phyloP scores from a whole-genome alignment of 2,888 invertebrate genomes.

The Galeruca laticollis region DNA sequence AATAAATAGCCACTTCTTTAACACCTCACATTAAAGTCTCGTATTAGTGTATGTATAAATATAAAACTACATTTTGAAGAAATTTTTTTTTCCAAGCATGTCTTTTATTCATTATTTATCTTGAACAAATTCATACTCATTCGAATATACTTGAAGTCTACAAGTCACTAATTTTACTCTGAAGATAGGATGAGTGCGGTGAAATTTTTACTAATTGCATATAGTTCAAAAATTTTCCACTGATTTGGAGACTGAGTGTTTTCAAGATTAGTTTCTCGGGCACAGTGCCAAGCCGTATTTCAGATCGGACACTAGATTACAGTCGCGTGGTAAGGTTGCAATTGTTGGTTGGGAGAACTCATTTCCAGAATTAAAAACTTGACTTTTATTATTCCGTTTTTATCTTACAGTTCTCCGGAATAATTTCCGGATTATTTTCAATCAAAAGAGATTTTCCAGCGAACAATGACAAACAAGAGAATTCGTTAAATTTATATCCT shows the following conservation, averaged over 20 bases:
- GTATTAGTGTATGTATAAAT: no score
- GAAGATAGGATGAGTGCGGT: background rate
- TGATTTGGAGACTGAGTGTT: slow-evolving; percentile 28
- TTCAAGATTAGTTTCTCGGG: slow-evolving; percentile 31
- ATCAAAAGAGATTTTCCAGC: slow-evolving; percentile 23
- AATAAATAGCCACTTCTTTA: no score
- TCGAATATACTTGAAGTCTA: no score
- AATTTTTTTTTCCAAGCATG: no score
- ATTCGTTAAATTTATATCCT: slow-evolving; percentile 18
- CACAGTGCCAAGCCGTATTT: slow-evolving; percentile 29
- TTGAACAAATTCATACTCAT: background rate
- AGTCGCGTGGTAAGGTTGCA: slow-evolving; percentile 31
- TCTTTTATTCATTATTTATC: background rate
- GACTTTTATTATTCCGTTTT: slow-evolving; percentile 34
- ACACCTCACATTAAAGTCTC: no score
- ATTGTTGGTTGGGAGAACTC: slow-evolving; percentile 34
- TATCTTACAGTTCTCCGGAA: slow-evolving; percentile 26
- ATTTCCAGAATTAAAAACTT: slow-evolving; percentile 37
- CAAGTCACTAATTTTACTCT: background rate
- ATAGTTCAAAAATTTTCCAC: slow-evolving; percentile 9
- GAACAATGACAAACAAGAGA: slow-evolving; percentile 27
- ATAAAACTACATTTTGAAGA: no score
- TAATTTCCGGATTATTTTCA: slow-evolving; percentile 37
- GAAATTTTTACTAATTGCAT: background rate
- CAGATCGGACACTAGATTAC: slow-evolving; percentile 33